Percentiles rank a stretch among this genome's conserved stretches.
Evolutionary conservation across 1,140 invertebrate genomes (phyloP).

Genomic region (Caerostris extrusa): DNA sequence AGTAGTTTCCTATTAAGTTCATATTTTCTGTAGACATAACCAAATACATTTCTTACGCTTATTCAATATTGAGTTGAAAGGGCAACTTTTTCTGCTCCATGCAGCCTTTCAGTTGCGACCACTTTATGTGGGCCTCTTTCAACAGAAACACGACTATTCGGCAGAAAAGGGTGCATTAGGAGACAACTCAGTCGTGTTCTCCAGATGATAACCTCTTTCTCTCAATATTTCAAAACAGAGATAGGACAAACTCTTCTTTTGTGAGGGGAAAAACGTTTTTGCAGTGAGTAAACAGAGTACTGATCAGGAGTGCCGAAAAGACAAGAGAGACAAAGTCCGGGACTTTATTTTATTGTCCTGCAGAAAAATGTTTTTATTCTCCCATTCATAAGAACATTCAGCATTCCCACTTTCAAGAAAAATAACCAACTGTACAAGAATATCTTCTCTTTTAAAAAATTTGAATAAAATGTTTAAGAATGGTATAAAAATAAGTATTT

Average conservation of each 20-base stretch:
- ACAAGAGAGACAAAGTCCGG: neutral
- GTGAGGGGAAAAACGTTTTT: neutral
- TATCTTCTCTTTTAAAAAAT: no score
- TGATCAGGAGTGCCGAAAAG: neutral
- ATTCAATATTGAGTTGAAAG: no score
- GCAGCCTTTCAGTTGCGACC: no score
- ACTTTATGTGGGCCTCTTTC: no score
- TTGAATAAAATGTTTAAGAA: no score
- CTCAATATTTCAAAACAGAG: neutral
- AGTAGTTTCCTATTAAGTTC: no score
- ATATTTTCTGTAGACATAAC: no score
- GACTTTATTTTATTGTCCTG: constrained; percentile 15
- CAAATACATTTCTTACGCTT: no score
- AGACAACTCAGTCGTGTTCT: neutral
- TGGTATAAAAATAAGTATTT: no score
- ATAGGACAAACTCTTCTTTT: neutral
- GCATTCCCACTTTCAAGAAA: neutral
- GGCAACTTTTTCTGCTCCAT: no score
- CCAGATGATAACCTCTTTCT: neutral
- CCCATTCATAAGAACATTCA: neutral
- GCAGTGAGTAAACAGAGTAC: neutral
- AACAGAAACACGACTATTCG: no score
- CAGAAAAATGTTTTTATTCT: neutral
- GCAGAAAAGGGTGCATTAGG: no score
- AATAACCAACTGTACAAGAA: neutral